Evolutionary conservation across 2,888 invertebrate genomes (phyloP), one percentile per base, ranked within the genome.

Genomic region (Agonopterix arenella): DNA sequence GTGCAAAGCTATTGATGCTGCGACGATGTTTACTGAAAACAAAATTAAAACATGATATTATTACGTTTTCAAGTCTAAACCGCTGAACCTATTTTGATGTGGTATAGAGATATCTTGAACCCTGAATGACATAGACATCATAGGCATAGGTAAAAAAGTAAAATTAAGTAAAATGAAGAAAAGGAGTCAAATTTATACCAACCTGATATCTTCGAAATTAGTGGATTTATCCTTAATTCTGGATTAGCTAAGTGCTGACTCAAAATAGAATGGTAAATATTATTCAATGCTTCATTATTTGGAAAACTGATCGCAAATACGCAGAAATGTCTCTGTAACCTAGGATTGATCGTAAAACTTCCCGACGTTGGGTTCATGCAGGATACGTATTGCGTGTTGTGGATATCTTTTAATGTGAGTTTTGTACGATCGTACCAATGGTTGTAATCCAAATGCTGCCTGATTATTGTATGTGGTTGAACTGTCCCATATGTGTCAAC

Each of bases 331-430:
- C 97, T 90, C 75, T 98, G 98, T 8, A 98, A 90, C 57, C 98
- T 91, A 0, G 98, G 97, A 88, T 98, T 98, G 58, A 98, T 97
- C 3, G 98, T 98, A 69, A 98, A 98, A 70, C 97, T 97, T 46
- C 98, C 98, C 28, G 98, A 97, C 0, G 98, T 98, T 0, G 98
- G 98, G 85, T 98, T 98, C 98, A 98, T 98, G 75, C 98, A 98
- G 37, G 97, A 95, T 10, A 98, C 95, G 71, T 98, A 98, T 76
- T 98, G 98, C 52, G 98, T 98, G 71, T 98, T 98, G 76, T 97
- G 97, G 54, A 98, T 97, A 57, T 98, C 98, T 82, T 98, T 98
- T 9, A 98, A 80, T 0, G 95, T 91, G 16, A 98, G 85, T 71
- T 96, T 96, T 43, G 94, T 94, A 40, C 98, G 91, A 72, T 98